Conservation (phyloP, 2,113 vertebrate genomes). For the Salvelinus namaycush region DNA sequence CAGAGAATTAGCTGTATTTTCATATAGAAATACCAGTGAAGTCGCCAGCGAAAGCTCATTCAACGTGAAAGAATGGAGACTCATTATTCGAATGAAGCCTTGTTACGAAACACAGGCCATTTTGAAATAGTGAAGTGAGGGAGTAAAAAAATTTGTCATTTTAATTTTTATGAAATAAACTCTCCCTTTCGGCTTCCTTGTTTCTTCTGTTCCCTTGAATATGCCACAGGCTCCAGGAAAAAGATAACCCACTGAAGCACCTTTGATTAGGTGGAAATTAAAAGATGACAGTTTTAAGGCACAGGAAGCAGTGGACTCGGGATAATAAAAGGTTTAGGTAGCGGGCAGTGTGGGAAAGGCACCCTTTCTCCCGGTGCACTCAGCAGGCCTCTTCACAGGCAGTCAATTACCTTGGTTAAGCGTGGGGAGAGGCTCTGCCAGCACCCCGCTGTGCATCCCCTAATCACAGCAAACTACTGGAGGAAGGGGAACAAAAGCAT, state of each 20-base stretch:
- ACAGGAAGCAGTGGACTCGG: neutral
- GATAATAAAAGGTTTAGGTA: neutral
- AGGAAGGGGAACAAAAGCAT: slow-evolving; percentile 17
- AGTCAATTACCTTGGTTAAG: slow-evolving; percentile 34
- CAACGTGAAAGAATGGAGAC: too few relatives aligned
- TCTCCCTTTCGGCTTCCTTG: neutral
- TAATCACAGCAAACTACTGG: slow-evolving; percentile 29
- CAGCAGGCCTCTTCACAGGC: neutral
- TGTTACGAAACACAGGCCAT: too few relatives aligned
- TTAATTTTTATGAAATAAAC: neutral
- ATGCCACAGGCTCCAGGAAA: too few relatives aligned
- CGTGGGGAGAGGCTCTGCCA: slow-evolving; percentile 13
- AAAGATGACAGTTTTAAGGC: too few relatives aligned
- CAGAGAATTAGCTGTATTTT: neutral
- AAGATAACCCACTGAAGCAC: too few relatives aligned
- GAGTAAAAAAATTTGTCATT: too few relatives aligned
- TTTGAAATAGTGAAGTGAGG: too few relatives aligned
- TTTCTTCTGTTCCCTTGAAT: too few relatives aligned
- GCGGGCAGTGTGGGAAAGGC: neutral
- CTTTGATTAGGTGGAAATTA: too few relatives aligned
- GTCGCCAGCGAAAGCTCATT: too few relatives aligned
- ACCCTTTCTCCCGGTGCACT: neutral
- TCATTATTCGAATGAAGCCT: too few relatives aligned
- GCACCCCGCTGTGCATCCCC: slow-evolving; percentile 17
- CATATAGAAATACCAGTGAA: neutral